Percentiles rank a stretch among this genome's conserved stretches.
Evolutionary conservation across 1,140 invertebrate species (phyloP).

Genomic region (Helicoverpa armigera): DNA sequence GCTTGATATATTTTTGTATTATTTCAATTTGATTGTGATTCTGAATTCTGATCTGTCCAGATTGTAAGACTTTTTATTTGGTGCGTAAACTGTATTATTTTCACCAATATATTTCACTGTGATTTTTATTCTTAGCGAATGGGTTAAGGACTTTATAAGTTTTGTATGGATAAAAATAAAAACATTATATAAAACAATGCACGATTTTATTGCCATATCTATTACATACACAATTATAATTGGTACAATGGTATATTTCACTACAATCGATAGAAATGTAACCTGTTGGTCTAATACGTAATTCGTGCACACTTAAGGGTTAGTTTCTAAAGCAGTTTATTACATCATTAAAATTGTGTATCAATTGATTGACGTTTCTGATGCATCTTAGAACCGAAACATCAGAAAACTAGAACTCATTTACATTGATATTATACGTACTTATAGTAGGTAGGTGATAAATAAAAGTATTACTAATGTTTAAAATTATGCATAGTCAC

Average conservation of each 20-base stretch:
- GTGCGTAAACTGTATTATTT: conserved; percentile 23
- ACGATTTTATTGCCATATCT: conserved; percentile 82
- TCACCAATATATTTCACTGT: conserved; percentile 24
- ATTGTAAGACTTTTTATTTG: neutral
- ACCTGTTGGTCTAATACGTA: conserved; percentile 47
- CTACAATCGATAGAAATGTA: conserved; percentile 58
- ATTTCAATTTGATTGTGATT: neutral
- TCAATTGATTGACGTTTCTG: conserved; percentile 72
- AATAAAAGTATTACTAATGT: conserved; percentile 69
- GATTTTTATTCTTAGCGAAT: conserved; percentile 36
- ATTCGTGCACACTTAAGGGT: conserved; percentile 57
- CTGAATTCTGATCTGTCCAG: neutral
- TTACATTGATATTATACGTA: conserved; percentile 58
- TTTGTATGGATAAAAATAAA: conserved; percentile 55
- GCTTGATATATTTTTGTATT: neutral
- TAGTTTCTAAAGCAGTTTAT: conserved; percentile 63
- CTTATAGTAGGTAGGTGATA: conserved; percentile 72
- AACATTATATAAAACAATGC: conserved; percentile 70
- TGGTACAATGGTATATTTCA: conserved; percentile 69
- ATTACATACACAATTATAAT: conserved; percentile 84
- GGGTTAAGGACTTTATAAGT: conserved; percentile 32
- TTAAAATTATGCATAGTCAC: conserved; percentile 77
- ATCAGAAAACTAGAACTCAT: conserved; percentile 63
- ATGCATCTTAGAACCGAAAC: conserved; percentile 79
- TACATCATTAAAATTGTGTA: conserved; percentile 82